phyloP scores from a whole-genome alignment of 2,113 vertebrate species.

The Merops nubicus region DNA sequence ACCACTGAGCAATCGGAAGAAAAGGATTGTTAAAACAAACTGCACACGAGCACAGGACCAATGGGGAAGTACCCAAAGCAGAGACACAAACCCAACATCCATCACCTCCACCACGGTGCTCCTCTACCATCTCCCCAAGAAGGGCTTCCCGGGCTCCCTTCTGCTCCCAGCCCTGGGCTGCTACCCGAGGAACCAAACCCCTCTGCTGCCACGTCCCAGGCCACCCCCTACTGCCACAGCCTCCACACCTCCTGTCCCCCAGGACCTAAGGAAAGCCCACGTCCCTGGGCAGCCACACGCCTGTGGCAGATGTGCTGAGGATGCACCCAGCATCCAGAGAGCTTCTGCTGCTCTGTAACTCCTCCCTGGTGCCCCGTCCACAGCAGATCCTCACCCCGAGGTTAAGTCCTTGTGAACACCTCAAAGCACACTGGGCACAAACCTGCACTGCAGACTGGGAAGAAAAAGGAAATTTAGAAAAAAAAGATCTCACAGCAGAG shows the following conservation, averaged over 20 bases:
- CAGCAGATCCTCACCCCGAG: not conserved
- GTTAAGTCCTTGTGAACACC: not conserved
- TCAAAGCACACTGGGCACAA: fast-evolving
- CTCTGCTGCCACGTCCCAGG: not conserved
- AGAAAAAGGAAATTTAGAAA: too few relatives aligned
- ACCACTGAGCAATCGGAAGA: not conserved
- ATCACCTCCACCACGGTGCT: not conserved
- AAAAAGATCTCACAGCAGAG: not conserved
- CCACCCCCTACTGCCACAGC: not conserved
- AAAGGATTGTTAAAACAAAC: not conserved
- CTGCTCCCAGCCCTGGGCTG: not conserved
- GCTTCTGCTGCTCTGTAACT: too few relatives aligned
- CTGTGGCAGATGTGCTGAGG: too few relatives aligned
- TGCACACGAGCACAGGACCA: not conserved
- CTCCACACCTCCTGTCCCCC: fast-evolving
- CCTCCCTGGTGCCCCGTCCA: not conserved
- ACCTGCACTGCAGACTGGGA: fast-evolving
- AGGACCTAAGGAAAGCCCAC: too few relatives aligned
- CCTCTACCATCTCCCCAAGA: fast-evolving
- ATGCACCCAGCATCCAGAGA: too few relatives aligned
- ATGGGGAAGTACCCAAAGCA: not conserved
- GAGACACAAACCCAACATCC: not conserved
- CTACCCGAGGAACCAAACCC: not conserved
- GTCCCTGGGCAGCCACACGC: too few relatives aligned
- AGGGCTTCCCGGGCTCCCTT: not conserved